phyloP scores from a whole-genome alignment of 2,113 vertebrate genomes.

The Hydrolagus affinis region DNA sequence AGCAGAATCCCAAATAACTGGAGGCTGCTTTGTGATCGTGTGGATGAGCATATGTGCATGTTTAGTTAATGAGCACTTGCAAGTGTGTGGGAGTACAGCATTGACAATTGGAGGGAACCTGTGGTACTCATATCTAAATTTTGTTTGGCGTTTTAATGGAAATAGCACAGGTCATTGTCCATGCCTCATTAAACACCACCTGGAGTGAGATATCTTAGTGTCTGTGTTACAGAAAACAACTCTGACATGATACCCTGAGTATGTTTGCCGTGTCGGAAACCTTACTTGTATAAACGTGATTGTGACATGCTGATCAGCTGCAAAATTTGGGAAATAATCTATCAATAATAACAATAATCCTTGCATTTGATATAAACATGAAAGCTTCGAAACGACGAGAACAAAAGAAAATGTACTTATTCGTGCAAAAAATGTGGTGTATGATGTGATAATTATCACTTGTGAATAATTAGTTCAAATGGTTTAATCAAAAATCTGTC shows the following conservation, averaged over 20 bases:
- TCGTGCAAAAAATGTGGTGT: no score
- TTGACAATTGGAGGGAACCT: background rate
- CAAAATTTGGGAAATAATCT: no score
- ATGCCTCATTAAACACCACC: background rate
- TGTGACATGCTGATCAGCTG: background rate
- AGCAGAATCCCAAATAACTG: slow-evolving; percentile 5
- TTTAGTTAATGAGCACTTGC: slow-evolving; percentile 15
- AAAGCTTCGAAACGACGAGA: no score
- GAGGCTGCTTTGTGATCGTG: background rate
- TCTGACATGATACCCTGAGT: background rate
- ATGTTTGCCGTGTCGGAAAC: background rate
- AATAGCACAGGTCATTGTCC: background rate
- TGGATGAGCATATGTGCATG: slow-evolving; percentile 1
- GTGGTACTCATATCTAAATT: background rate
- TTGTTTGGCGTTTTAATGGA: background rate
- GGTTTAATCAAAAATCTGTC: no score
- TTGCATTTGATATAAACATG: no score
- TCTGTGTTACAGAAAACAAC: background rate
- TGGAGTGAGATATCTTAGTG: background rate
- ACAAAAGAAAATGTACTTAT: no score
- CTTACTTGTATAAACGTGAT: background rate
- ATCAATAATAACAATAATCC: no score
- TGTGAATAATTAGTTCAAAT: no score
- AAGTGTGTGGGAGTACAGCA: slow-evolving; percentile 16
- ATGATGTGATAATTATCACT: no score